Percentiles rank a stretch among this genome's conserved stretches.
phyloP scores from a whole-genome alignment of 1,140 invertebrate species.

The Zaprionus taronus region DNA sequence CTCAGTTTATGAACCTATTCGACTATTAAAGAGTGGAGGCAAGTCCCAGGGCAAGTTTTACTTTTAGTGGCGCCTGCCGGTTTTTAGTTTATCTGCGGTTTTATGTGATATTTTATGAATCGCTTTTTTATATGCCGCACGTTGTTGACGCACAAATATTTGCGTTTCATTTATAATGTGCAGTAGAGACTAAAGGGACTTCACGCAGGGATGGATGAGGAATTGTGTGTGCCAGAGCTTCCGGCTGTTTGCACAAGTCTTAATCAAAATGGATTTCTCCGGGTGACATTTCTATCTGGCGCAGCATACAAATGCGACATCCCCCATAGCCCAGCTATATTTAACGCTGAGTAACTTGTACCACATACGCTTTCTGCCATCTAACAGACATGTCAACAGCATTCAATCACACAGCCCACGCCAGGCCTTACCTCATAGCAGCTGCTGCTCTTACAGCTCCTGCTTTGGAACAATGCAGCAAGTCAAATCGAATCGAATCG shows the following conservation, averaged over 20 bases:
- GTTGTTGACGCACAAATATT: constrained; percentile 76
- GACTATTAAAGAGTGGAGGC: constrained; percentile 11
- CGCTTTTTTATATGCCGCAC: constrained; percentile 51
- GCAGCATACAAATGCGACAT: constrained; percentile 18
- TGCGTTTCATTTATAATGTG: constrained; percentile 72
- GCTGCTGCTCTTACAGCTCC: not conserved
- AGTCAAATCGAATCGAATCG: constrained; percentile 28
- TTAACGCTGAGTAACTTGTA: constrained; percentile 48
- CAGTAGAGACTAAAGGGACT: not conserved
- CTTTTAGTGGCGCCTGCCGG: constrained; percentile 2
- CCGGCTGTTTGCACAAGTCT: constrained; percentile 67
- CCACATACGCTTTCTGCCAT: constrained; percentile 4
- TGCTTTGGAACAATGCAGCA: constrained; percentile 13
- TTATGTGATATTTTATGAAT: constrained; percentile 59
- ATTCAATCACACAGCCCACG: constrained; percentile 60
- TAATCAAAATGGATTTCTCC: constrained; percentile 67
- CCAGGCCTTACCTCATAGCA: not conserved
- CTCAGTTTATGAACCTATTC: constrained; percentile 23
- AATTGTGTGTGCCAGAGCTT: constrained; percentile 26
- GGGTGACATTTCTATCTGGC: constrained; percentile 60
- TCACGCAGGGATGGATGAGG: not conserved
- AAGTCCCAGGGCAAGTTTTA: constrained; percentile 9
- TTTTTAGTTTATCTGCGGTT: constrained; percentile 20
- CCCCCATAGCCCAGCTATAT: constrained; percentile 38
- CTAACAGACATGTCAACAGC: constrained; percentile 57